Evolutionary conservation across 2,888 invertebrate species (phyloP).

Genomic region (Neuroscelio doddi): DNA sequence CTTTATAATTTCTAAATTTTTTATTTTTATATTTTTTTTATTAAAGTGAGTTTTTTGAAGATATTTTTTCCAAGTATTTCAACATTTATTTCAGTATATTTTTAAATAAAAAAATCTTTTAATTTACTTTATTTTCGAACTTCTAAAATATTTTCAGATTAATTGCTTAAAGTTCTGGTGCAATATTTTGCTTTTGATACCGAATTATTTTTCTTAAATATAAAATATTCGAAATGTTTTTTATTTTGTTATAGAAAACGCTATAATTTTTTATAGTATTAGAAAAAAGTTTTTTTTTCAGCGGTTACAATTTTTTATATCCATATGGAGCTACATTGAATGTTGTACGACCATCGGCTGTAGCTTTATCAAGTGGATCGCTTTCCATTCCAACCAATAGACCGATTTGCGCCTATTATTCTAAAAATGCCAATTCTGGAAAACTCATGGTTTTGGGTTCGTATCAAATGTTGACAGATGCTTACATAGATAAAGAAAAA

Average conservation of each 20-base stretch:
- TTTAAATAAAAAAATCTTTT: not conserved
- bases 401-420: conserved; percentile 88
- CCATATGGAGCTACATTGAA: conserved; percentile 96
- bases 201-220: too few relatives aligned
- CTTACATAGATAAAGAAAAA: conserved; percentile 94
- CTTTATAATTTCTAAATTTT: too few relatives aligned
- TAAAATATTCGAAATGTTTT: too few relatives aligned
- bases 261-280: too few relatives aligned
- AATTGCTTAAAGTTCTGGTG: too few relatives aligned
- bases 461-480: conserved; percentile 92
- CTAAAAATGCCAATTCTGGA: conserved; percentile 77
- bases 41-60: too few relatives aligned
- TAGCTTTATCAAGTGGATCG: conserved; percentile 92
- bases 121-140: too few relatives aligned
- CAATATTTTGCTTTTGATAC: too few relatives aligned
- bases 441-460: conserved; percentile 94
- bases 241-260: too few relatives aligned
- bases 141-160: not conserved
- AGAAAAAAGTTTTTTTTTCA: conserved; percentile 48
- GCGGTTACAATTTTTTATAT: conserved; percentile 77
- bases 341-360: conserved; percentile 90
- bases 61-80: too few relatives aligned
- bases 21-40: too few relatives aligned
- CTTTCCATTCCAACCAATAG: conserved; percentile 95
- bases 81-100: too few relatives aligned